Conservation (phyloP, 1,140 invertebrate genomes). For the Calycopis cecrops region DNA sequence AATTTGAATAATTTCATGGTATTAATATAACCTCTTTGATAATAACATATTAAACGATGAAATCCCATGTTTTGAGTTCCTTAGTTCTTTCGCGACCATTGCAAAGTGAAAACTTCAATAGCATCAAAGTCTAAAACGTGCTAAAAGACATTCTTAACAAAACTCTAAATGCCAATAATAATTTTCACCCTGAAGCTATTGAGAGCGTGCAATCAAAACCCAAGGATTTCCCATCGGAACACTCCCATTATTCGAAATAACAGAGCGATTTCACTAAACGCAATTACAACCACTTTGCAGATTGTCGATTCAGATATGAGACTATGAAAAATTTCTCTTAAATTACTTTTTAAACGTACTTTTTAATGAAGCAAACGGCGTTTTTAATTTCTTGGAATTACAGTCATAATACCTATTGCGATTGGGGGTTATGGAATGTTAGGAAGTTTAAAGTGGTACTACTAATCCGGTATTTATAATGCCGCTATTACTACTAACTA, state of each 20-base stretch:
- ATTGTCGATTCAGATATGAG: slow-evolving; percentile 19
- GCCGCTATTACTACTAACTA: no score
- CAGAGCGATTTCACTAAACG: slow-evolving; percentile 30
- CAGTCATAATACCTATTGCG: no score
- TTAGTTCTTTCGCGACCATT: no score
- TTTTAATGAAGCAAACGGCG: neutral
- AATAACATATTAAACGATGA: no score
- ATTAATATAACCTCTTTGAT: no score
- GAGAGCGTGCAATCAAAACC: slow-evolving; percentile 17
- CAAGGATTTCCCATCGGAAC: slow-evolving; percentile 48
- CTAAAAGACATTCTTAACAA: neutral
- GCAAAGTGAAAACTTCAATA: no score
- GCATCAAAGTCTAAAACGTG: neutral
- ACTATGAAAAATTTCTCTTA: slow-evolving; percentile 15
- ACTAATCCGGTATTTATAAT: no score
- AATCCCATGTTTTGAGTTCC: no score
- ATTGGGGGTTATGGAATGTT: neutral
- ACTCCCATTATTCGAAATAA: slow-evolving; percentile 31
- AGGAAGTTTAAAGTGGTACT: no score
- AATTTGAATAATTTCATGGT: no score
- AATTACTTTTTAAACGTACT: slow-evolving; percentile 9
- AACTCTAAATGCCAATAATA: no score
- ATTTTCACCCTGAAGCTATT: slow-evolving; percentile 3
- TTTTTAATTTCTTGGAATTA: no score
- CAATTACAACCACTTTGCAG: slow-evolving; percentile 21